phyloP scores from a whole-genome alignment of 30 jellyfish, hydroid and myxozoan genomes.

The Chrysaora quinquecirrha region DNA sequence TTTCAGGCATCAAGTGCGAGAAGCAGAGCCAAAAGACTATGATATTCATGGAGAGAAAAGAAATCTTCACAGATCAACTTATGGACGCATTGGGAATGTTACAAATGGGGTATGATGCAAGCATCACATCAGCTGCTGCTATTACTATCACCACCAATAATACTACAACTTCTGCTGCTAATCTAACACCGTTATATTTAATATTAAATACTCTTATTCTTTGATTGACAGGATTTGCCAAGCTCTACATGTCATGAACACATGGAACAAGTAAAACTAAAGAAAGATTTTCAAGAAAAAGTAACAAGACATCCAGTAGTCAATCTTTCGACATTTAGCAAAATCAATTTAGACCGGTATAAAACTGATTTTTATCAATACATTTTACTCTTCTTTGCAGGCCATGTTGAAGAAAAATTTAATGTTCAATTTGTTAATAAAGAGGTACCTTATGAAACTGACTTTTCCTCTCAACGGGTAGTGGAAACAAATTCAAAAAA shows the following conservation, averaged over 20 bases:
- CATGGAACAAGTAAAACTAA: conserved; percentile 73
- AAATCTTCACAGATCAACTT: conserved; percentile 82
- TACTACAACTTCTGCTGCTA: too few species aligned
- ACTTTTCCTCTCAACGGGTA: too few species aligned
- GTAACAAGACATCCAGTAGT: conserved; percentile 77
- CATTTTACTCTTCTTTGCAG: too few species aligned
- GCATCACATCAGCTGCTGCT: too few species aligned
- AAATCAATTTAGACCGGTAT: conserved; percentile 62
- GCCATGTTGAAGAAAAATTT: too few species aligned
- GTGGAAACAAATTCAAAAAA: too few species aligned
- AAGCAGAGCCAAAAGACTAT: conserved; percentile 92
- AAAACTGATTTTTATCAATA: too few species aligned
- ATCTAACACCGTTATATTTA: too few species aligned
- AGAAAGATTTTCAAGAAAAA: conserved; percentile 72
- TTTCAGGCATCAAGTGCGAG: conserved; percentile 86
- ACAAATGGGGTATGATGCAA: conserved; percentile 85
- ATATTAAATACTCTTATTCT: too few species aligned
- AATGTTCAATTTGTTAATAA: too few species aligned
- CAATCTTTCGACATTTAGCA: conserved; percentile 62
- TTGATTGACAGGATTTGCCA: conserved; percentile 76
- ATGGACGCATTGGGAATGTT: conserved; percentile 75
- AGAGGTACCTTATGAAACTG: too few species aligned
- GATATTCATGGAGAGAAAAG: conserved; percentile 56
- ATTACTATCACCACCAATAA: too few species aligned
- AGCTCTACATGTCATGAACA: conserved; percentile 79